Base-by-base conservation (phyloP, 2,888 invertebrate genomes). In the Papilio demoleus region DNA sequence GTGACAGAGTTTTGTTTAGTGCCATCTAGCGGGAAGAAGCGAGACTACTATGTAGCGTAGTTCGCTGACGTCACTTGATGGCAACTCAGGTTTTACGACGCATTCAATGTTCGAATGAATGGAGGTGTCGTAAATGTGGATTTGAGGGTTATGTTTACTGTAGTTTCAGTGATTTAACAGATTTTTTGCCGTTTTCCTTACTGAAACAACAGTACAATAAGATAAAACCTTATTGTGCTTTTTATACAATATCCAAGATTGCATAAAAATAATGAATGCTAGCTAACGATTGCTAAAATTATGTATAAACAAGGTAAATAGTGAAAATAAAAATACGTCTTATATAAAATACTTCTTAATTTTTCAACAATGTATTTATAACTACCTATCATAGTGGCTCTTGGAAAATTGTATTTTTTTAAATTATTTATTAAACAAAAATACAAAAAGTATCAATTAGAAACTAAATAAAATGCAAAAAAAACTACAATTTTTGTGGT, bases 81-180 rank as follows among this genome's bases (percentile, higher is more conserved):
- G 82, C 77, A 77, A 79, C 77, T 77, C 70, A 74, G 75, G 77
- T 83, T 87, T 88, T 88, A 88, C 82, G 88, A 85, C 75, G 79
- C 81, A 80, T 80, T 83, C 79, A 79, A 81, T 80, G 80, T 82
- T 80, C 78, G 73, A 83, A 86, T 85, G 87, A 88, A 88, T 87
- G 86, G 83, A 83, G 76, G 75, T 79, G 79, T 85, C 87, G 85
- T 87, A 85, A 88, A 88, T 79, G 83, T 78, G 79, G 82, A 84
- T 83, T 86, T 82, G 65, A 65, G 69, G 65, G 45, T 70, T 62
- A 65, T 45, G 69, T 42, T 65, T 45, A 70, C 61, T 65, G 56
- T 45, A 42, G 60, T 70, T 70, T 56, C 40, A 58, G 58, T 58
- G 58, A 68, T 68, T 68, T 36, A 62, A 68, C 68, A 68, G 63